Percentiles rank a stretch among this genome's conserved stretches.
These are phyloP conservation scores for Drosophila aldrichi DNA, from an alignment of 2,888 invertebrate species.

Conservation along the genomic window DNA sequence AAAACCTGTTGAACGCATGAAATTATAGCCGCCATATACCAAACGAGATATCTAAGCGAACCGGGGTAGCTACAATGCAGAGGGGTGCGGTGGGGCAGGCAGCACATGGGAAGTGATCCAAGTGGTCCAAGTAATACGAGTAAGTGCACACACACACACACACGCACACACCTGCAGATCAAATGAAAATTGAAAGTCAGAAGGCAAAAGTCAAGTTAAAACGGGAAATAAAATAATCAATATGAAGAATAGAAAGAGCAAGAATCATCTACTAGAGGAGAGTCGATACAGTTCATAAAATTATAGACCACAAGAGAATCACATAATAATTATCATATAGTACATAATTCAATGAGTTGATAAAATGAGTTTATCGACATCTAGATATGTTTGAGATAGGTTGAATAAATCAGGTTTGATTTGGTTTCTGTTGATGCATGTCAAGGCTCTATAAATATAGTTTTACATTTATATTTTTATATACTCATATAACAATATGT, in stretches of 20 bases:
- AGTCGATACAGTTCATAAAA: not conserved
- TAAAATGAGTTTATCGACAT: not conserved
- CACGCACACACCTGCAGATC: conserved; percentile 25
- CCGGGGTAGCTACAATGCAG: not conserved
- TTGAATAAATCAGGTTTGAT: conserved; percentile 8
- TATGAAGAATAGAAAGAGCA: not conserved
- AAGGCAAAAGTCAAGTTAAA: not conserved
- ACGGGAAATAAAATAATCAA: conserved; percentile 4
- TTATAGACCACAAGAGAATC: not conserved
- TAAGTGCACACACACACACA: conserved; percentile 20
- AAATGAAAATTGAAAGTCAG: conserved; percentile 30
- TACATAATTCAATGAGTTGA: not conserved
- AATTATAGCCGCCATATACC: conserved; percentile 50
- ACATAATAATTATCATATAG: not conserved
- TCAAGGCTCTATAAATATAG: not conserved
- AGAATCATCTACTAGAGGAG: not conserved
- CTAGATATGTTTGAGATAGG: not conserved
- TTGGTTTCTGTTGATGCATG: not conserved
- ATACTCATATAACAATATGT: no score
- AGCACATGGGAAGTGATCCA: not conserved
- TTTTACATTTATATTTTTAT: not conserved
- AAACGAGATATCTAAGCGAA: conserved; percentile 38
- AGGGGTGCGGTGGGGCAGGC: not conserved
- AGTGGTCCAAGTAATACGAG: conserved; percentile 20
- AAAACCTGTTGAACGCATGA: conserved; percentile 66